A percentile compares a stretch with the other conserved stretches of the same genome.
These are phyloP conservation scores for Eristalinus sepulchralis DNA, from an alignment of 2,888 invertebrate genomes.

Conservation along the genomic window DNA sequence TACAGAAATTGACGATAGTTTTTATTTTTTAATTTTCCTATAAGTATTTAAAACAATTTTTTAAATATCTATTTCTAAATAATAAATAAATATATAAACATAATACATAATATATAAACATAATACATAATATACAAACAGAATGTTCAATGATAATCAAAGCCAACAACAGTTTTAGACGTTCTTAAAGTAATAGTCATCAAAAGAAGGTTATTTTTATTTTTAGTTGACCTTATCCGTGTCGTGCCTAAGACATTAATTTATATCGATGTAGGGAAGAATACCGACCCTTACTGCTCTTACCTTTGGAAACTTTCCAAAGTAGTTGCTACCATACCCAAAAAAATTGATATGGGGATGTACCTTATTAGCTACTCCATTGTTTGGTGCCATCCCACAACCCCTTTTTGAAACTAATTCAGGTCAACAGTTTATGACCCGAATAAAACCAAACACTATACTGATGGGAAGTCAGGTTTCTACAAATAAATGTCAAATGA, in stretches of 20 bases:
- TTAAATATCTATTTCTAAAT: no score
- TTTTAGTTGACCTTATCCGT: not conserved
- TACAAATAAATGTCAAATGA: not conserved
- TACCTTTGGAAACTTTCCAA: not conserved
- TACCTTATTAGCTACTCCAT: not conserved
- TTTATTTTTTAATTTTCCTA: no score
- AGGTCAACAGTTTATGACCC: constrained; percentile 6
- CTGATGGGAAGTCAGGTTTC: constrained; percentile 7
- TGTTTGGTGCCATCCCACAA: not conserved
- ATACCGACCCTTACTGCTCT: not conserved
- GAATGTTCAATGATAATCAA: no score
- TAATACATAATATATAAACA: no score
- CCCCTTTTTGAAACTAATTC: not conserved
- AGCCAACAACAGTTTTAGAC: no score
- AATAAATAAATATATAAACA: no score
- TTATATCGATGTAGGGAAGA: not conserved
- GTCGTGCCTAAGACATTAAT: not conserved
- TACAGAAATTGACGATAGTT: no score
- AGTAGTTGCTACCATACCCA: not conserved
- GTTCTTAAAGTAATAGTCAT: no score
- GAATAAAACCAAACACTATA: not conserved
- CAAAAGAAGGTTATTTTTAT: not conserved
- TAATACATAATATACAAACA: no score
- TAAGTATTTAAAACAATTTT: no score
- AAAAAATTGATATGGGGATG: not conserved